These are phyloP conservation scores for Pararge aegeria DNA, from an alignment of 1,140 invertebrate genomes.

Conservation along the genomic window DNA sequence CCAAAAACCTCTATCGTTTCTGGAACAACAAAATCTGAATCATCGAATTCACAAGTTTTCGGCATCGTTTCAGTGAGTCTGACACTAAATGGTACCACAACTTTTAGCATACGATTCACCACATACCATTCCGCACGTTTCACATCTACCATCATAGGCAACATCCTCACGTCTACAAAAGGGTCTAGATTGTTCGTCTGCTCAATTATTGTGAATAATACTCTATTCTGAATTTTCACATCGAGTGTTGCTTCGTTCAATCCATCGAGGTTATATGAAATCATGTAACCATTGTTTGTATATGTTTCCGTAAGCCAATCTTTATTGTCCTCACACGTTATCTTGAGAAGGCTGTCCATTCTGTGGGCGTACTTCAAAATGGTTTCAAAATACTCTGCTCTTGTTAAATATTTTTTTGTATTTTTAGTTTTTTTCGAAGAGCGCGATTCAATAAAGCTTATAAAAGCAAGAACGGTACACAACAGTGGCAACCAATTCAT, in stretches of 20 bases:
- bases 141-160: constrained; percentile 8
- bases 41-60: constrained; percentile 3
- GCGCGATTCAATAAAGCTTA: neutral
- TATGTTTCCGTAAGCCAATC: neutral
- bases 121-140: constrained; percentile 1
- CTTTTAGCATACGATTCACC: constrained; percentile 5
- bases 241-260: constrained; percentile 6
- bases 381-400: constrained; percentile 9
- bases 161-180: constrained; percentile 11
- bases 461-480: neutral
- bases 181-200: constrained; percentile 1
- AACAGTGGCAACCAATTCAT: constrained; percentile 1
- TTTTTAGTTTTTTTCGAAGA: constrained; percentile 1
- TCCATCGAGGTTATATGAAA: neutral
- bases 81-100: constrained; percentile 6
- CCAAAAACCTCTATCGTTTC: constrained; percentile 4
- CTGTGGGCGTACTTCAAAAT: neutral
- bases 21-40: constrained; percentile 6
- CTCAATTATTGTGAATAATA: constrained; percentile 7
- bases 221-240: constrained; percentile 12
- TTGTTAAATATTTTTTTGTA: neutral
- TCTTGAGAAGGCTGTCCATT: constrained; percentile 3
- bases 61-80: neutral
- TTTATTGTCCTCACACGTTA: neutral
- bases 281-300: constrained; percentile 1